Percentiles rank a stretch among this genome's conserved stretches.
Conservation (phyloP, 2,797 vertebrate genomes). For the Peromyscus eremicus region DNA sequence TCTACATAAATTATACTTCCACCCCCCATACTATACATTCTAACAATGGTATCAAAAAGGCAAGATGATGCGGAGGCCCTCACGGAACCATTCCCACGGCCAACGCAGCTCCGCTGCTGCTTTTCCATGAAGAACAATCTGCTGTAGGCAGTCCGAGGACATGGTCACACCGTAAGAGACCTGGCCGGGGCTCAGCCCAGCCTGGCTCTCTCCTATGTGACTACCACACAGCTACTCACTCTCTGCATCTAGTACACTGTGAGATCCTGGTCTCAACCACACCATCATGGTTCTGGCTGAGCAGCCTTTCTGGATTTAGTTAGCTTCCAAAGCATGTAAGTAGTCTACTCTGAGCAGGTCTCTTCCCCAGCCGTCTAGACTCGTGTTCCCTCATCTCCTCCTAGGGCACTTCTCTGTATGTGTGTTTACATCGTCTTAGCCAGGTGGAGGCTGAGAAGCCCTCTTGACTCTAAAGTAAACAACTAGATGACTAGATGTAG, state of each 20-base stretch:
- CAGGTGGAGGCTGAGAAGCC: not conserved
- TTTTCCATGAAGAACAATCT: not conserved
- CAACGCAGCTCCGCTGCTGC: not conserved
- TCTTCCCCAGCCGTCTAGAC: not conserved
- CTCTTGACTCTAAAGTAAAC: constrained; percentile 5
- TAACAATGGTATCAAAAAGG: not conserved
- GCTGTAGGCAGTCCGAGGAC: not conserved
- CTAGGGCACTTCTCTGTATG: not conserved
- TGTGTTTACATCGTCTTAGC: not conserved
- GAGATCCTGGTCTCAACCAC: not conserved
- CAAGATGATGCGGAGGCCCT: not conserved
- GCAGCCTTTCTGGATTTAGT: not conserved
- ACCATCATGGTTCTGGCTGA: not conserved
- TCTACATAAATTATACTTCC: not conserved
- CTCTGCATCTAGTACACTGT: not conserved
- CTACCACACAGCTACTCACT: not conserved
- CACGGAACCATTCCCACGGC: not conserved
- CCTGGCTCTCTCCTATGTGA: not conserved
- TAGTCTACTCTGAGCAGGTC: not conserved
- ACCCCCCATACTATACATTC: not conserved
- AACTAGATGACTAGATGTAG: not conserved
- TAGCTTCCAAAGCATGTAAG: constrained; percentile 2
- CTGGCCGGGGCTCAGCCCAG: not conserved
- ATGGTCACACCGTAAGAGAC: not conserved
- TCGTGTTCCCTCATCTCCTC: not conserved